Evolutionary conservation across 2,888 invertebrate species (phyloP).

Genomic region (Cloeon dipterum): DNA sequence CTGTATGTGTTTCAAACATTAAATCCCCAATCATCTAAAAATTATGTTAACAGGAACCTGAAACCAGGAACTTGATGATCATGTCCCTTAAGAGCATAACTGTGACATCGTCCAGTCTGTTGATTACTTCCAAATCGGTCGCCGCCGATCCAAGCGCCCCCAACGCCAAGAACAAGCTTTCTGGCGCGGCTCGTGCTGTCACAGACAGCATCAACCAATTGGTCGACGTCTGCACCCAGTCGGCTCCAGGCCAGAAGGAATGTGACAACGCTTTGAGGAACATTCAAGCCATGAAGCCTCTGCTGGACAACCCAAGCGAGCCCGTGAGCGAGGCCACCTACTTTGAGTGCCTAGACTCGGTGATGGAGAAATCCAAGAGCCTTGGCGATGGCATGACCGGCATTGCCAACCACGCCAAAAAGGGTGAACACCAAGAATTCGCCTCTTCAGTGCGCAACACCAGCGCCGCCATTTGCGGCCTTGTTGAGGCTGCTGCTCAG

Average conservation of each 20-base stretch:
- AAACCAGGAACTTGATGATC: slow-evolving; percentile 59
- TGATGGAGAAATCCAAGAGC: slow-evolving; percentile 69
- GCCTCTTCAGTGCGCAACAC: slow-evolving; percentile 62
- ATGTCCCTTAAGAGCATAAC: slow-evolving; percentile 71
- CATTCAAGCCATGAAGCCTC: slow-evolving; percentile 61
- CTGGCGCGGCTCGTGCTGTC: slow-evolving; percentile 69
- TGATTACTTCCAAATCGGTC: slow-evolving; percentile 70
- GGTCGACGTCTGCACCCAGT: slow-evolving; percentile 67
- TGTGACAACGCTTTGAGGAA: slow-evolving; percentile 88
- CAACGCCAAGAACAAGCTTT: slow-evolving; percentile 72
- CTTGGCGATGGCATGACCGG: slow-evolving; percentile 80
- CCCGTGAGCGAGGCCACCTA: slow-evolving; percentile 75
- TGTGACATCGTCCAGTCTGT: slow-evolving; percentile 60
- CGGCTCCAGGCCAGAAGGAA: slow-evolving; percentile 88
- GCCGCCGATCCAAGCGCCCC: slow-evolving; percentile 77
- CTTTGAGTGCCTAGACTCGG: slow-evolving; percentile 79
- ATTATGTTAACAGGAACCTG: slow-evolving; percentile 50
- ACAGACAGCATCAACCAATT: slow-evolving; percentile 83
- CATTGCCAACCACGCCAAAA: slow-evolving; percentile 78
- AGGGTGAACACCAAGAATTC: slow-evolving; percentile 65
- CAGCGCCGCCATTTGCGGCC: slow-evolving; percentile 67
- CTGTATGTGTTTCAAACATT: slow-evolving; percentile 17
- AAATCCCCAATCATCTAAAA: no score
- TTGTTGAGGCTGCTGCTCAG: slow-evolving; percentile 85
- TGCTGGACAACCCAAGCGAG: slow-evolving; percentile 67